Conservation (phyloP, 2,797 vertebrate species). For the Lacerta bilineata region DNA sequence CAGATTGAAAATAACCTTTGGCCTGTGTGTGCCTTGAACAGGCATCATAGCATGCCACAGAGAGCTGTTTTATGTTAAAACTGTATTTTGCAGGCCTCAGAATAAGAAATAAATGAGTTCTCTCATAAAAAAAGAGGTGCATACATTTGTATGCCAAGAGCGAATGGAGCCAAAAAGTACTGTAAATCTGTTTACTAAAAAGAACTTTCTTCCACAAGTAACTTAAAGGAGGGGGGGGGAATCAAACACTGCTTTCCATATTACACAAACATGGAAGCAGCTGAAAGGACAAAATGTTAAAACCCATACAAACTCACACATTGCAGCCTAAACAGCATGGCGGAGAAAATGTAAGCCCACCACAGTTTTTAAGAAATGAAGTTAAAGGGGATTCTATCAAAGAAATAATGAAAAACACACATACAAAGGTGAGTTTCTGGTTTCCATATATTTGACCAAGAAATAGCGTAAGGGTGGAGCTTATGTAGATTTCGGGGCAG, state of each 20-base stretch:
- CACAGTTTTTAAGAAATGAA: conserved; percentile 1
- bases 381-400: background rate
- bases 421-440: background rate
- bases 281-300: conserved; percentile 35
- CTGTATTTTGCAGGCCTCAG: conserved; percentile 25
- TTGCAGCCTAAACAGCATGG: conserved; percentile 34
- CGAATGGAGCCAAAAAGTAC: conserved; percentile 20
- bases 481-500: background rate
- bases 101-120: conserved; percentile 40
- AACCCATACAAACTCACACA: conserved; percentile 40
- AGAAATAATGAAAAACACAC: background rate
- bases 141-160: conserved; percentile 42
- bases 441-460: background rate
- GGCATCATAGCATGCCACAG: background rate
- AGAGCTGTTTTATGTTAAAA: conserved; percentile 19
- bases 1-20: conserved; percentile 35
- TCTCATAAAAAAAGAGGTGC: conserved; percentile 41
- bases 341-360: conserved; percentile 35
- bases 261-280: conserved; percentile 13
- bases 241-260: conserved; percentile 17
- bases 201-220: conserved; percentile 18
- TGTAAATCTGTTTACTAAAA: conserved; percentile 49
- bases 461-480: background rate
- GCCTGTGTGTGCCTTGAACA: conserved; percentile 6
- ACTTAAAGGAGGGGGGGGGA: background rate